phyloP scores from a whole-genome alignment of 2,888 invertebrate genomes.

The Agriotes lineatus region DNA sequence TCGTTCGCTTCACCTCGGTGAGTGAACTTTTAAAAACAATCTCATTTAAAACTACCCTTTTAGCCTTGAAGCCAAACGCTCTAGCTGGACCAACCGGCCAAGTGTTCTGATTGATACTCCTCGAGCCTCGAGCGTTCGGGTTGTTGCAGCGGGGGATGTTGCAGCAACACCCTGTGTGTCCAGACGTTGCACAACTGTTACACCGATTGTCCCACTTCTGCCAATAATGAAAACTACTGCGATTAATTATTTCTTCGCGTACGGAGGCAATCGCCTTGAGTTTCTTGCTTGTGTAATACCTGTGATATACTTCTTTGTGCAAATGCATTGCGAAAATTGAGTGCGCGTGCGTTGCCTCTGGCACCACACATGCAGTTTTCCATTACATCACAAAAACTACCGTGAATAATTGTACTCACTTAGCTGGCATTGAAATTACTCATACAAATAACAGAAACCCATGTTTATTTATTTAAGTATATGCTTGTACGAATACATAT shows the following conservation, averaged over 20 bases:
- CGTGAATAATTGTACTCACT: constrained; percentile 43
- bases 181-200: background rate
- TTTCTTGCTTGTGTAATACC: constrained; percentile 44
- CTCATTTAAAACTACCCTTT: constrained; percentile 31
- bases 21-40: constrained; percentile 39
- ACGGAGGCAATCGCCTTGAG: constrained; percentile 19
- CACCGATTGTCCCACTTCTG: background rate
- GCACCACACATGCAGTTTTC: constrained; percentile 39
- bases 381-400: constrained; percentile 48
- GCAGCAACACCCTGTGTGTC: background rate
- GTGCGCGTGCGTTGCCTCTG: constrained; percentile 38
- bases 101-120: constrained; percentile 15
- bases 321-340: constrained; percentile 41
- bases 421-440: constrained; percentile 44
- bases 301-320: constrained; percentile 47
- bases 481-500: too few relatives aligned
- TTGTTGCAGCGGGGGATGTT: too few relatives aligned
- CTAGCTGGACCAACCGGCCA: constrained; percentile 16
- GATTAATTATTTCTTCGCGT: background rate
- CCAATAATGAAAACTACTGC: background rate
- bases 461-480: constrained; percentile 4
- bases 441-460: constrained; percentile 8
- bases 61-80: constrained; percentile 29
- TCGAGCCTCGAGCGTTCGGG: background rate
- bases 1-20: constrained; percentile 35